Conservation (phyloP, 2,888 invertebrate genomes). For the Drosophila hawaiiensis region DNA sequence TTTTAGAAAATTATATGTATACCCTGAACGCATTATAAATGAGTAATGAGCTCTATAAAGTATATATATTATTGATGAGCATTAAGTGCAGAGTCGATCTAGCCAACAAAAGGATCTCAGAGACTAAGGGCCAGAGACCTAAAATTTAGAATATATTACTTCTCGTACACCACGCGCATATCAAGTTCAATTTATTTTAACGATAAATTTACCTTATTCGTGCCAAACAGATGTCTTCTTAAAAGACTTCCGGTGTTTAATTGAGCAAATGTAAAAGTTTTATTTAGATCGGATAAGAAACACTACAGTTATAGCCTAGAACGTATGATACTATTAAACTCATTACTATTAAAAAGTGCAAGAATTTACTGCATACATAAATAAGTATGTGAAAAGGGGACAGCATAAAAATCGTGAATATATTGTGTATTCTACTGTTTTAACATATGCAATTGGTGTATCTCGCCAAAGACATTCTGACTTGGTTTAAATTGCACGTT, state of each 20-base stretch:
- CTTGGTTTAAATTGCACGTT: neutral
- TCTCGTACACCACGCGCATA: neutral
- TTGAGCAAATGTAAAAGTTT: neutral
- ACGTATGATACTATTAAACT: neutral
- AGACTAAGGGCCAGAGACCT: neutral
- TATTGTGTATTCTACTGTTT: neutral
- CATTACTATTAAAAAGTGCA: neutral
- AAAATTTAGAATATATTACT: neutral
- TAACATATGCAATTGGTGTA: neutral
- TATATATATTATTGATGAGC: neutral
- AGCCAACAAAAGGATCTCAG: neutral
- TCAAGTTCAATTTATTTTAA: neutral
- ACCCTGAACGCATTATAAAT: neutral
- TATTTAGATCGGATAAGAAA: neutral
- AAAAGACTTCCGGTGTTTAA: neutral
- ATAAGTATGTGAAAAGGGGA: neutral
- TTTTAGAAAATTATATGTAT: neutral
- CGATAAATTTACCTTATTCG: neutral
- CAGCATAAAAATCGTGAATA: neutral
- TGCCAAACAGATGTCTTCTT: neutral
- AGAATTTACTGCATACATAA: neutral
- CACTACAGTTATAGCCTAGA: neutral
- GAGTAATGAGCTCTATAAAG: neutral
- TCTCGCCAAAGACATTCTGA: neutral
- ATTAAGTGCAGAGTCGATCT: neutral